Conservation (phyloP, 2,113 vertebrate genomes). For the Calonectris borealis region DNA sequence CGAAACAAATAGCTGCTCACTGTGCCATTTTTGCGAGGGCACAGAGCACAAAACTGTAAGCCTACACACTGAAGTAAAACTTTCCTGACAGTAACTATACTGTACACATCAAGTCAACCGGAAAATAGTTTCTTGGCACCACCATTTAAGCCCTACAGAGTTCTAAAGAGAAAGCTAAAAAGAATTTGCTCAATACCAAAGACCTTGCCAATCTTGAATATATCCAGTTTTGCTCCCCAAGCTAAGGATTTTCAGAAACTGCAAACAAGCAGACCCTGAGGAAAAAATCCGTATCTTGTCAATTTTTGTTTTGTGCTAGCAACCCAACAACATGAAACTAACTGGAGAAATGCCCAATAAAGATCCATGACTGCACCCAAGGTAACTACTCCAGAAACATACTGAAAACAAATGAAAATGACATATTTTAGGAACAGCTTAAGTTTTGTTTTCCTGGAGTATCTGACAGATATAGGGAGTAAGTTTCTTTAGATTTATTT, state of each 20-base stretch:
- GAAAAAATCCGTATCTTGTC: background rate
- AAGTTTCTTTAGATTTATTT: background rate
- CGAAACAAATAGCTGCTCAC: background rate
- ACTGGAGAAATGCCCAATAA: background rate
- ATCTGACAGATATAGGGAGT: background rate
- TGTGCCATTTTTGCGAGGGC: conserved; percentile 5
- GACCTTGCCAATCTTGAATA: background rate
- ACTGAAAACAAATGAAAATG: background rate
- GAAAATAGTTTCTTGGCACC: conserved; percentile 59
- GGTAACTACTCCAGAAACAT: background rate
- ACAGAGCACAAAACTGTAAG: background rate
- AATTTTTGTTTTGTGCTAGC: background rate
- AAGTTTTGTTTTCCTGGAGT: background rate
- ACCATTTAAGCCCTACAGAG: background rate
- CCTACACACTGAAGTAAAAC: background rate
- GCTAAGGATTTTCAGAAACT: background rate
- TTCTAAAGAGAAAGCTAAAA: background rate
- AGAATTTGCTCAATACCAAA: background rate
- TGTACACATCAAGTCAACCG: conserved; percentile 4
- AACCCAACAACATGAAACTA: background rate
- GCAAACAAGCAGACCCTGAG: background rate
- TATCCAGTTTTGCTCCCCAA: background rate
- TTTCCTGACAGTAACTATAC: conserved; percentile 22
- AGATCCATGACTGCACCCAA: background rate
- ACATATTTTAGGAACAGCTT: background rate